These are phyloP conservation scores for Amblyopsis rosae DNA, from an alignment of 2,113 vertebrate species.

Conservation along the genomic window DNA sequence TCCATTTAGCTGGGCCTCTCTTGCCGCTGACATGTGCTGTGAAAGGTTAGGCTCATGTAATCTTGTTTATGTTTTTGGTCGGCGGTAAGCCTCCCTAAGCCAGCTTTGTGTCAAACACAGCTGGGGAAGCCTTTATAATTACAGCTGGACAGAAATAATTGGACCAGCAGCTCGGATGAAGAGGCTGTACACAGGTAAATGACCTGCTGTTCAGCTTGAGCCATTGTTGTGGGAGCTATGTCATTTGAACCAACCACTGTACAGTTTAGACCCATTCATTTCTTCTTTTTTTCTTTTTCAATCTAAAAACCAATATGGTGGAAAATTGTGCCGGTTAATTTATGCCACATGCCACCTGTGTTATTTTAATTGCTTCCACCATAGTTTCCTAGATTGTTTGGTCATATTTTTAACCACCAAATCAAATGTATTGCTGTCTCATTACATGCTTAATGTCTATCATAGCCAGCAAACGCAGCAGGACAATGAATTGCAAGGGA, in stretches of 20 bases:
- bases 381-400: background rate
- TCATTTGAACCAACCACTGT: slow-evolving; percentile 21
- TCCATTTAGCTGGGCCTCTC: slow-evolving; percentile 41
- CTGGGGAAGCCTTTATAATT: slow-evolving; percentile 68
- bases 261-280: slow-evolving; percentile 18
- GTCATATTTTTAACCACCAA: background rate
- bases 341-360: background rate
- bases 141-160: slow-evolving; percentile 72
- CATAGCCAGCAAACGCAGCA: slow-evolving; percentile 7
- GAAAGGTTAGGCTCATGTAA: slow-evolving; percentile 58
- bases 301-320: too few species aligned
- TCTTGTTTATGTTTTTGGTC: slow-evolving; percentile 71
- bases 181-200: slow-evolving; percentile 70
- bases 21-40: slow-evolving; percentile 45
- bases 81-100: slow-evolving; percentile 57
- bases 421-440: background rate
- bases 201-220: slow-evolving; percentile 62
- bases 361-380: background rate
- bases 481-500: slow-evolving; percentile 22
- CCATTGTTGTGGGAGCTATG: slow-evolving; percentile 30
- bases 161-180: slow-evolving; percentile 61
- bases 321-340: too few species aligned
- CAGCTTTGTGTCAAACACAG: slow-evolving; percentile 70
- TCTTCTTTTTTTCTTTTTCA: too few species aligned
- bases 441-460: slow-evolving; percentile 2